Evolutionary conservation across 1,140 invertebrate genomes (phyloP).

Genomic region (Halotydeus destructor): DNA sequence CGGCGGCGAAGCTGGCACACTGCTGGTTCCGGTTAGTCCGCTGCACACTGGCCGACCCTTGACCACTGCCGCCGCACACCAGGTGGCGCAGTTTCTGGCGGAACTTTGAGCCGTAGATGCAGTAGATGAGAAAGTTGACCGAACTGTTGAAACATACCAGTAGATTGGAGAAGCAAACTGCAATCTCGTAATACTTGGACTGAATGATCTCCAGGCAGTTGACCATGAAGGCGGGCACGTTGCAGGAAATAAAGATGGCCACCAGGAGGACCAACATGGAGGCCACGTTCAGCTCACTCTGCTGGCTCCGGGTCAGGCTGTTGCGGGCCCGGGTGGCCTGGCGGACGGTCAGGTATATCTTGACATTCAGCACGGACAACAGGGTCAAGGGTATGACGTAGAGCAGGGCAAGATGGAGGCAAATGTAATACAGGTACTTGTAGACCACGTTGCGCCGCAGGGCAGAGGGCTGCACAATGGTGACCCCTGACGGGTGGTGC

Average conservation of each 20-base stretch:
- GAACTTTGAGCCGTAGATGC: slow-evolving; percentile 90
- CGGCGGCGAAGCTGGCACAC: too few relatives aligned
- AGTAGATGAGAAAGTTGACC: slow-evolving; percentile 91
- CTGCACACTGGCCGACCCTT: too few relatives aligned
- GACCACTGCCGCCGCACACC: too few relatives aligned
- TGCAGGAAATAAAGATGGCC: slow-evolving; percentile 38
- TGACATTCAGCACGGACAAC: slow-evolving; percentile 61
- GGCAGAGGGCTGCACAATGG: slow-evolving; percentile 35
- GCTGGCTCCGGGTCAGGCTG: slow-evolving; percentile 46
- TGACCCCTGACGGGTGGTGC: slow-evolving; percentile 14
- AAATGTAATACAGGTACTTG: slow-evolving; percentile 66
- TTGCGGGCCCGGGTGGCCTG: slow-evolving; percentile 60
- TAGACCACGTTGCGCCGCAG: slow-evolving; percentile 49
- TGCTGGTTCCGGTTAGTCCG: too few relatives aligned
- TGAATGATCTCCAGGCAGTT: slow-evolving; percentile 50
- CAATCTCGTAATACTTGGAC: background rate
- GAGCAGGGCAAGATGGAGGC: slow-evolving; percentile 75
- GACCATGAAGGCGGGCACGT: slow-evolving; percentile 65
- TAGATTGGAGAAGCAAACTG: slow-evolving; percentile 37
- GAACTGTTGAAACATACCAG: slow-evolving; percentile 88
- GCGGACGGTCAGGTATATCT: slow-evolving; percentile 44
- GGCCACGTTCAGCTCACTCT: slow-evolving; percentile 64
- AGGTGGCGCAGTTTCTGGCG: slow-evolving; percentile 27
- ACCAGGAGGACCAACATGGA: slow-evolving; percentile 87
- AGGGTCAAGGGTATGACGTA: slow-evolving; percentile 69